phyloP scores from a whole-genome alignment of 2,888 invertebrate species.

The Molanna angustata region DNA sequence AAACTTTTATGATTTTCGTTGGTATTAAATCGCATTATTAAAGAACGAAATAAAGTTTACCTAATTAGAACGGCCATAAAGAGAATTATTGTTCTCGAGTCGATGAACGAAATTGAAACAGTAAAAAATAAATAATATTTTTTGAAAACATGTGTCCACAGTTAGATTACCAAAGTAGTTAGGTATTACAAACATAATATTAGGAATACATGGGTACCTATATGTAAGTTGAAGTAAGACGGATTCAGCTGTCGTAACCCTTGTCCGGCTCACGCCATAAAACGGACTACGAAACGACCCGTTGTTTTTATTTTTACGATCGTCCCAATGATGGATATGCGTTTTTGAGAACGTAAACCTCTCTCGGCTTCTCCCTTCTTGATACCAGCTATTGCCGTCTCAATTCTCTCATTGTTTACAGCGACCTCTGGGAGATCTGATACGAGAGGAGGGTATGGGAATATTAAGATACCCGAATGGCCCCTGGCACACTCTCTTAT shows the following conservation, averaged over 20 bases:
- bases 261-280: constrained; percentile 30
- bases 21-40: too few relatives aligned
- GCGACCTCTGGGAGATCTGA: constrained; percentile 22
- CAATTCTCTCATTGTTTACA: constrained; percentile 27
- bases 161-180: too few relatives aligned
- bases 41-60: too few relatives aligned
- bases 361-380: constrained; percentile 17
- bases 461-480: constrained; percentile 29
- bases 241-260: constrained; percentile 31
- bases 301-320: constrained; percentile 33
- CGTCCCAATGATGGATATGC: constrained; percentile 33
- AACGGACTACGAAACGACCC: constrained; percentile 31
- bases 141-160: too few relatives aligned
- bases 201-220: too few relatives aligned
- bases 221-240: constrained; percentile 19
- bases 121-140: too few relatives aligned
- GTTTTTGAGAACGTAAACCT: constrained; percentile 31
- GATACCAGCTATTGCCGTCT: constrained; percentile 23
- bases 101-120: too few relatives aligned
- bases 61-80: too few relatives aligned
- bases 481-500: constrained; percentile 31
- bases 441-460: constrained; percentile 25
- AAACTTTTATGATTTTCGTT: too few relatives aligned
- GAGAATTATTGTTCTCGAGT: too few relatives aligned
- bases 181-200: too few relatives aligned